Conservation (phyloP, 2,888 invertebrate species). For the Odontomyia ornata region DNA sequence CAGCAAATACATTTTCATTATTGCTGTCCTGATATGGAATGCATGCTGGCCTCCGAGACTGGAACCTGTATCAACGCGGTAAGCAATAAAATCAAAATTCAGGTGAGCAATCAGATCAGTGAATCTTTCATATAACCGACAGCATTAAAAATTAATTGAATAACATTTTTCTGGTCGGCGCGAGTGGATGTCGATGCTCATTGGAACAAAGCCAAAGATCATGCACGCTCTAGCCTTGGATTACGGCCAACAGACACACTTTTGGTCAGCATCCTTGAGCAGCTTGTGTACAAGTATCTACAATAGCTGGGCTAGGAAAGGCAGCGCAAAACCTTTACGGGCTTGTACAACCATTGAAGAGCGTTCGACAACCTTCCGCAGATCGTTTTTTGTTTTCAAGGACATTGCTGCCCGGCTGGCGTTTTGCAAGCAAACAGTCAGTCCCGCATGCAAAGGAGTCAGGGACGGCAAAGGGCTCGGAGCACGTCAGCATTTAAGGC, state of each 20-base stretch:
- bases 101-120: conserved; percentile 35
- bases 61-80: neutral
- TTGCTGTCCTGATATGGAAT: neutral
- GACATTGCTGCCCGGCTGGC: conserved; percentile 33
- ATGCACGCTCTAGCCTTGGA: conserved; percentile 11
- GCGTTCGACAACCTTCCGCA: conserved; percentile 45
- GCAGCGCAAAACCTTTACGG: neutral
- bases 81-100: conserved; percentile 33
- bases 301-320: neutral
- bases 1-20: conserved; percentile 34
- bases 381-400: conserved; percentile 45
- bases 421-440: conserved; percentile 31
- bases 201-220: conserved; percentile 16
- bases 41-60: neutral
- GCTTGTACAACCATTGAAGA: neutral
- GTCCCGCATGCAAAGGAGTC: conserved; percentile 34
- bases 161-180: conserved; percentile 3
- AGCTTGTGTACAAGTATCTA: neutral
- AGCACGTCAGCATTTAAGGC: conserved; percentile 17
- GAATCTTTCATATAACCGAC: conserved; percentile 24
- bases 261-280: conserved; percentile 17
- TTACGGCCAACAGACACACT: conserved; percentile 26
- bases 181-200: neutral
- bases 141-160: conserved; percentile 34
- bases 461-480: neutral